Evolutionary conservation across 1,140 invertebrate genomes (phyloP).

Genomic region (Drosophila subobscura): DNA sequence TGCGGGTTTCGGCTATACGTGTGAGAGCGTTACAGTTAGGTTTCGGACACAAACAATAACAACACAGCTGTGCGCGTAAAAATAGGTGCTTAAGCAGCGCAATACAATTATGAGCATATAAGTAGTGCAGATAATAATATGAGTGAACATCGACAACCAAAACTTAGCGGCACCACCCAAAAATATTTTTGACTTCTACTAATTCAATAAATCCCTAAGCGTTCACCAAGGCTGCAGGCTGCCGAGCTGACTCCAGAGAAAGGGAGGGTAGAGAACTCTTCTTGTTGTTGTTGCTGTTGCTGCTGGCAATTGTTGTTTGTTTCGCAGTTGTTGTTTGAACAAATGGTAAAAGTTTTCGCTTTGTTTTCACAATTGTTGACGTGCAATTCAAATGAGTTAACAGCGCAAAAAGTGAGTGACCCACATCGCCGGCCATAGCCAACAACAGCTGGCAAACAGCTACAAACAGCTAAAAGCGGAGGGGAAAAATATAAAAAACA

Average conservation of each 20-base stretch:
- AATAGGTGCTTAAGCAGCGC: no score
- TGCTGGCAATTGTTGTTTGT: slow-evolving; percentile 40
- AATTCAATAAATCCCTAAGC: slow-evolving; percentile 30
- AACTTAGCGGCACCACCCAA: no score
- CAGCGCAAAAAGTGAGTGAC: slow-evolving; percentile 74
- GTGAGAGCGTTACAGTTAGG: no score
- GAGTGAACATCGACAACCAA: no score
- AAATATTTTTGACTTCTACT: no score
- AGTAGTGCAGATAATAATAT: no score
- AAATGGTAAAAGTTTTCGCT: slow-evolving; percentile 77
- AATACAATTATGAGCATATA: no score
- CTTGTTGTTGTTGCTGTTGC: slow-evolving; percentile 32
- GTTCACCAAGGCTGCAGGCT: neutral
- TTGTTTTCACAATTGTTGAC: slow-evolving; percentile 79
- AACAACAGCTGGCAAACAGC: slow-evolving; percentile 45
- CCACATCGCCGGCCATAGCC: slow-evolving; percentile 55
- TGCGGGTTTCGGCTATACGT: no score
- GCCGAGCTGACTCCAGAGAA: neutral
- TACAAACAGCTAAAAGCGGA: slow-evolving; percentile 18
- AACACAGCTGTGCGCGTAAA: no score
- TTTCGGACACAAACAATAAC: no score
- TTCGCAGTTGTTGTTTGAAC: slow-evolving; percentile 30
- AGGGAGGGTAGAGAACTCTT: neutral
- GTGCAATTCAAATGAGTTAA: slow-evolving; percentile 80
- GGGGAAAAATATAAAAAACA: slow-evolving; percentile 39